Conservation (phyloP, 2,113 vertebrate species). For the Xiphophorus couchianus region DNA sequence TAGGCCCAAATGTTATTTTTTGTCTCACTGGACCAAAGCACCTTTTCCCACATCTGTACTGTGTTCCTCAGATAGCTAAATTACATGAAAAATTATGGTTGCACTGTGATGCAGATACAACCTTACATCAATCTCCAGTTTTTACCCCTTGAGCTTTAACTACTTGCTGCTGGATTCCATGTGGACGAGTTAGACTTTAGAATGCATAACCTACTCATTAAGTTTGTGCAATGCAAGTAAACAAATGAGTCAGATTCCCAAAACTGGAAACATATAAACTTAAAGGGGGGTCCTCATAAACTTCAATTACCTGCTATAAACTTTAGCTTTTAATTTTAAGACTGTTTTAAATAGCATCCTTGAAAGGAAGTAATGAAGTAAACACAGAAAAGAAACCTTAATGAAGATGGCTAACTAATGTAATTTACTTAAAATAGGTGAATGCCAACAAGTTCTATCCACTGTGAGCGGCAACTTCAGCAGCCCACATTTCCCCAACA, state of each 20-base stretch:
- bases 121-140: not conserved
- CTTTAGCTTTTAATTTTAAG: not conserved
- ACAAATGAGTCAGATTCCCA: not conserved
- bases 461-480: constrained; percentile 88
- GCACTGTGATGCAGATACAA: not conserved
- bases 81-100: not conserved
- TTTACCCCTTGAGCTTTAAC: not conserved
- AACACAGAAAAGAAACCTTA: not conserved
- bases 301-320: not conserved
- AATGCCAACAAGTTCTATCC: constrained; percentile 91
- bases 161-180: not conserved
- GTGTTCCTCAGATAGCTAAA: not conserved
- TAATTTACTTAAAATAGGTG: constrained; percentile 75
- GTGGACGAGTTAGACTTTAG: not conserved
- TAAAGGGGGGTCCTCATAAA: not conserved
- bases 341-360: not conserved
- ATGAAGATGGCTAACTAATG: constrained; percentile 1
- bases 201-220: not conserved
- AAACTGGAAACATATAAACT: not conserved
- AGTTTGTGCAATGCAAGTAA: not conserved
- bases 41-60: too few species aligned
- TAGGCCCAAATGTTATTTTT: too few species aligned
- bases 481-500: constrained; percentile 90
- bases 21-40: too few species aligned
- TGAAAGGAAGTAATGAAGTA: not conserved